Base-by-base conservation (phyloP, 37 sponge, comb jelly and placozoan genomes). In the Trichoplax adhaerens region DNA sequence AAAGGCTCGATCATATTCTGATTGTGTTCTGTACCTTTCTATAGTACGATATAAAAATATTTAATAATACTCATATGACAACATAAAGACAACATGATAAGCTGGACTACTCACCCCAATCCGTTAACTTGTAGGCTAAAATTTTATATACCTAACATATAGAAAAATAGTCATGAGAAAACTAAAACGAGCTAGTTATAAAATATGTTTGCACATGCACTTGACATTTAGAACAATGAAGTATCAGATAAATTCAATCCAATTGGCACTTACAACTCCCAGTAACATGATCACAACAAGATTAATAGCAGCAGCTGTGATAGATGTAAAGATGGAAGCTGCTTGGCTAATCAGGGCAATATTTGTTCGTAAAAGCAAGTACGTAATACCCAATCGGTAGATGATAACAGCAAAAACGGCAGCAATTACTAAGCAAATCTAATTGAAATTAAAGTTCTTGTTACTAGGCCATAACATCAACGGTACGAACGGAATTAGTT, bases 21-120 rank as follows among this genome's bases (percentile, higher is more conserved):
- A 89, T 54, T 83, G 89, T 3, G 99, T 97, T 48, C 99, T 81
- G 72, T 92, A 93, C 63, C 89, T 72, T 60, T 97, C 99, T 89
- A 77, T 78, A n/a, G 65, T 56, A 60, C 29, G 29, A 29, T 29
- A 29, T 29, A 29, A 29, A 29, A 29, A 29, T 29, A 29, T 29
- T 29, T 29, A 29, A 29, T 29, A 29, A 29, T 29, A 29, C 29
- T 29, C 29, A 29, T 29, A 29, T 29, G 29, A 29, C 29, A 29
- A 29, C 29, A 29, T 29, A 29, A 29, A 29, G 29, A 29, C 29
- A 29, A 29, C 29, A 29, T 29, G 29, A 29, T 29, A 29, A 29
- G 29, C 29, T 29, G 29, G 29, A 29, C 29, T 29, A 29, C 29
- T 29, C 29, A 29, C 29, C 29, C 29, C 29, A 29, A 29, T 29